Evolutionary conservation across 64 coral and sea anemone species (phyloP), one percentile per base, ranked within the genome.

Genomic region (Actinia equina): DNA sequence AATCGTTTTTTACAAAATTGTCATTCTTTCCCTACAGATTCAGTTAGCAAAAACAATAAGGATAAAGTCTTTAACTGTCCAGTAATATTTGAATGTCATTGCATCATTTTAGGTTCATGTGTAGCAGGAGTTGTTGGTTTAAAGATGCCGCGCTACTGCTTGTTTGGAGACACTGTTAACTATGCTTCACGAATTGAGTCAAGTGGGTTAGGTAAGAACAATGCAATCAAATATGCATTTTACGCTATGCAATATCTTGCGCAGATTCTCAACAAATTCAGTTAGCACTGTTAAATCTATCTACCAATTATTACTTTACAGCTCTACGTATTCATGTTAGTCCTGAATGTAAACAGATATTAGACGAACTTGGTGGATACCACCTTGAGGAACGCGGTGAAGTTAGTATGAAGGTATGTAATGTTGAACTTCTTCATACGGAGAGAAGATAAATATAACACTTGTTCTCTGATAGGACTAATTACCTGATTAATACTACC

Each of bases 321-420:
- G 94, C 94, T 63, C 84, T 96, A 12, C 86, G 94, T 78, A 93
- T 96, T 90, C 94, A 96, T 79, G 88, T 96, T 65, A 96, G 94
- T 74, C 88, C 94, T 82, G 91, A 96, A 89, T 96, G 94, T 65
- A 88, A 58, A 93, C 78, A 79, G 17, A 84, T 93, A 42, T 89
- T 96, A 63, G 46, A 49, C 57, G 79, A 93, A 27, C 94, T 96
- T 76, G 94, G 94, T 80, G 94, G 94, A 16, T 96, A 96, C 71
- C 85, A 93, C 30, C 74, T 96, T 17, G 88, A 96, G 58, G 91
- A 90, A 88, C 91, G 94, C 26, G 94, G 94, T 22, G 88, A 86
- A 71, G 94, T 96, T 42, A 84, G 85, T 59, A 96, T 96, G 94
- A 96, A 96, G 92, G 94, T 96, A 69, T 26, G 49, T 85, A 57